Percentiles rank a stretch among this genome's conserved stretches.
Evolutionary conservation across 2,113 vertebrate species (phyloP).

Genomic region (Gymnorhina tibicen): DNA sequence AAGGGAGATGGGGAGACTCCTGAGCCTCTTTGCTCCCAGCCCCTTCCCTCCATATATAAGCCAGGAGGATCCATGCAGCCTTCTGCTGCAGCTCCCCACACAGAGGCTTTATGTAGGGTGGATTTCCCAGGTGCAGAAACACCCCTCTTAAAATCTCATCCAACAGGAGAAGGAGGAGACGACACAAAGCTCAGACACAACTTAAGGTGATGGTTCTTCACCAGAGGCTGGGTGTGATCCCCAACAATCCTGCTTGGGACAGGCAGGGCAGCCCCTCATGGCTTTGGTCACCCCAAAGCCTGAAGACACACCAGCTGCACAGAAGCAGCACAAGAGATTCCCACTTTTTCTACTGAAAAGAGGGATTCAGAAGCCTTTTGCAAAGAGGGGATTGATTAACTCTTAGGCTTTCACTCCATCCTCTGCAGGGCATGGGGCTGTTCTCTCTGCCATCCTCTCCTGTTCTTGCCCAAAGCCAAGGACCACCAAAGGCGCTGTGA

Average conservation of each 20-base stretch:
- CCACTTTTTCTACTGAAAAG: background rate
- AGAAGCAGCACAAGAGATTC: background rate
- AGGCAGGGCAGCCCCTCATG: background rate
- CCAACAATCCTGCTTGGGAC: background rate
- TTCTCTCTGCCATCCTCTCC: background rate
- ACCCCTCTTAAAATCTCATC: background rate
- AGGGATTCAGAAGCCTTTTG: background rate
- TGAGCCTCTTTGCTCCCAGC: background rate
- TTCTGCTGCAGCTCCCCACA: background rate
- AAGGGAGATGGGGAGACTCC: background rate
- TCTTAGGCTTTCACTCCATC: background rate
- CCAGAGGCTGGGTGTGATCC: background rate
- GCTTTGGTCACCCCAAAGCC: background rate
- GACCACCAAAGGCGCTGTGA: background rate
- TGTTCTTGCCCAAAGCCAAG: background rate
- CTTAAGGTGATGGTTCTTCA: background rate
- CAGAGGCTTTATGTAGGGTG: background rate
- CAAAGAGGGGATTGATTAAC: background rate
- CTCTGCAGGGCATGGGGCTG: background rate
- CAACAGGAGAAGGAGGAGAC: background rate
- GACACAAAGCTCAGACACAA: background rate
- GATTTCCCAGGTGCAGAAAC: background rate
- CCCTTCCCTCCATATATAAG: accelerated
- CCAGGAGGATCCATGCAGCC: background rate
- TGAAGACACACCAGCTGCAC: background rate